Base-by-base conservation (phyloP, 2,113 vertebrate species). In the Tetrao urogallus region DNA sequence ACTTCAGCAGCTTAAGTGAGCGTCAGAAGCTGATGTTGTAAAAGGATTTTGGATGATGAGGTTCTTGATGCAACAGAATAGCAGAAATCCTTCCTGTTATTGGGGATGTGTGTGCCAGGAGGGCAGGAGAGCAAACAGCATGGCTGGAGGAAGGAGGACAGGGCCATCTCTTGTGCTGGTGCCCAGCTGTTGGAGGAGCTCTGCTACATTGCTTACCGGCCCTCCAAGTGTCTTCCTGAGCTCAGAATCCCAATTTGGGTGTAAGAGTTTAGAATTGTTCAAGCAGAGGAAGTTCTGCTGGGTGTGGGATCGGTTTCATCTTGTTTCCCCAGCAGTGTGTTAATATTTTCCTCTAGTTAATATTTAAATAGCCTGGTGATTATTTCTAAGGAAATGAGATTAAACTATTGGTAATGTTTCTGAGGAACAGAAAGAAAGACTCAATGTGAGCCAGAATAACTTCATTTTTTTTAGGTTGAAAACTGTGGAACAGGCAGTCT, bases 301-400 rank as follows among this genome's bases (percentile, higher is more conserved):
- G 32, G 13, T 40, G 30, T 75, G 52, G 60, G 60, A 60, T 89
- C 42, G 52, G 34, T 54, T 91, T 67, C 1, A 0, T 74, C 61
- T 77, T 6, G 1, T 63, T 86, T 79, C 52, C 13, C 19, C 47
- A 71, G 16, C 8, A 71, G 14, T 13, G 12, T 56, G 42, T 43
- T 92, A 80, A 45, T 85, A 47, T 67, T 92, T 94, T 87, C 56
- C 42, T 87, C 11, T 52, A 45, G 48, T 86, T 88, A 89, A 65
- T 76, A 85, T 76, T 91, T 72, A 90, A 86, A 17, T 81, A 88
- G 10, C 19, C 42, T 86, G 12, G 18, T 58, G 58, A 77, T 91
- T 88, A 78, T 92, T 74, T 91, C 60, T 77, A 24, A 83, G 87
- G 69, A 88, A 91, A 86, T 86, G 10, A 74, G 28, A 56, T 92